Evolutionary conservation across 1,140 invertebrate species (phyloP), one percentile per base, ranked within the genome.

Genomic region (Hyposmocoma kahamanoa): DNA sequence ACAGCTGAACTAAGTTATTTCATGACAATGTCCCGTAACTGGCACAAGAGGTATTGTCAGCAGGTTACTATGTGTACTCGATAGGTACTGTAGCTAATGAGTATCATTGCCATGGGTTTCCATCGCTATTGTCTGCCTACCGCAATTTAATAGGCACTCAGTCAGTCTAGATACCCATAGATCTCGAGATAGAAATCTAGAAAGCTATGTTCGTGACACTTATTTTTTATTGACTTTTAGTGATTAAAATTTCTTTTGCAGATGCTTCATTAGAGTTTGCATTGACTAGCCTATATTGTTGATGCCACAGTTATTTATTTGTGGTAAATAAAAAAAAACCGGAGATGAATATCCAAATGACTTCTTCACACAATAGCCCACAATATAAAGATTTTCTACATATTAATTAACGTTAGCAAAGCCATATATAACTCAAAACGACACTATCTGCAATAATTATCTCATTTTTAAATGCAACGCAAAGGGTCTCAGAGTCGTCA

Each of bases 141-240:
- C 38, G 59, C 52, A 62, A 58, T 43, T 56, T 61, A 66, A 63
- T 65, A 51, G 47, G 50, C 42, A 22, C 53, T 41, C 19, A 48
- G 66, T 44, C 53, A 68, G 67, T 73, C 72, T 69, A 74, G 53
- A 72, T 77, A 75, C 72, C 63, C 56, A 67, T 10, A 41, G 62
- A 73, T 77, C 64, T 55, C 56, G 54, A 44, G 28, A 43, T 67
- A 66, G 72, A 76, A 70, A 72, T 65, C 56, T 36, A 43, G 38
- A 43, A 42, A 46, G 51, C 13, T 11, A 10, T 4, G 19, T 45
- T 45, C 21, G 32, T 20, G 18, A 34, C 38, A 44, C 9, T 52
- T 30, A n/a, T n/a, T n/a, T 55, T 45, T 51, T 20, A 22, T 41
- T 47, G 47, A 42, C n/a, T 47, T 13, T 43, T 38, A 38, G 9